These are phyloP conservation scores for Lipophrys pholis DNA, from an alignment of 2,113 vertebrate species.

Conservation along the genomic window DNA sequence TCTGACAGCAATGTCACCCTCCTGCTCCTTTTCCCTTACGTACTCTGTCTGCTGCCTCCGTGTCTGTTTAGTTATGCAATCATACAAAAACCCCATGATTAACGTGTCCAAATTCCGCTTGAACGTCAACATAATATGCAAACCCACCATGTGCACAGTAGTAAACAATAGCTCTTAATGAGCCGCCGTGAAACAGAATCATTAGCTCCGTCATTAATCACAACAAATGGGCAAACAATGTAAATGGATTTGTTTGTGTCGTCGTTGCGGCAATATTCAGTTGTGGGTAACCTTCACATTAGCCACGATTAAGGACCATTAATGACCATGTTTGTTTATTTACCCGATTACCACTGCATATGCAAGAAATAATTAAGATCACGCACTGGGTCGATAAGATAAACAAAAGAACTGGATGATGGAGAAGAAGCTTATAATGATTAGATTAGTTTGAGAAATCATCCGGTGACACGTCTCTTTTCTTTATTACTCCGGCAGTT, in stretches of 20 bases:
- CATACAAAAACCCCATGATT: conserved; percentile 7
- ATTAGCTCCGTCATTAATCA: conserved; percentile 11
- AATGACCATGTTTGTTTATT: background rate
- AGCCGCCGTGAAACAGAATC: background rate
- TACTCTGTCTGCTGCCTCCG: background rate
- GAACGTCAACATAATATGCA: conserved; percentile 15
- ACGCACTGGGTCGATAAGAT: background rate
- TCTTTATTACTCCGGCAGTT: no score
- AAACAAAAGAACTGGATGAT: background rate
- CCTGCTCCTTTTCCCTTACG: background rate
- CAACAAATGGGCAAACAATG: conserved; percentile 19
- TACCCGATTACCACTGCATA: background rate
- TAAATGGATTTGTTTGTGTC: background rate
- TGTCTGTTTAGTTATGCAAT: conserved; percentile 27
- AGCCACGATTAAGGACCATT: conserved; percentile 16
- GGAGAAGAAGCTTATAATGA: background rate
- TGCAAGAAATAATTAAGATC: background rate
- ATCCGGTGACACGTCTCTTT: no score
- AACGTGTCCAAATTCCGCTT: conserved; percentile 7
- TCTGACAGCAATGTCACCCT: conserved; percentile 24
- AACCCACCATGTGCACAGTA: conserved; percentile 3
- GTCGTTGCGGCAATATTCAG: conserved; percentile 1
- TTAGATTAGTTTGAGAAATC: background rate
- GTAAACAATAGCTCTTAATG: conserved; percentile 37
- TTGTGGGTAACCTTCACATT: conserved; percentile 10